Base-by-base conservation (phyloP, 2,888 invertebrate species). In the Aporophyla nigra region DNA sequence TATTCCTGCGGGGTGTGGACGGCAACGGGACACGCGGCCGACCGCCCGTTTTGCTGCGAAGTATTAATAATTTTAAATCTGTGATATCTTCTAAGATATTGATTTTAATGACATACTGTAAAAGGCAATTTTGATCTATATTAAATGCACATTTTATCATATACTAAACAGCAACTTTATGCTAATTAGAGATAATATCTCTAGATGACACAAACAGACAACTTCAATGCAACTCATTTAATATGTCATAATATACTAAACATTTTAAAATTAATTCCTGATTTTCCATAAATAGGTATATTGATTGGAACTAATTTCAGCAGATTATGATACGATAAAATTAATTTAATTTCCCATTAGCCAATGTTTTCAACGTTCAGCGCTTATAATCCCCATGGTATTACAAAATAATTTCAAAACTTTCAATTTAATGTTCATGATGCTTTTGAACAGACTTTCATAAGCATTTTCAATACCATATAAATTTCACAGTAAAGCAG, bases 291-390 rank as follows among this genome's bases (percentile, higher is more conserved):
- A 61, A 71, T 21, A 61, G 14, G 14, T 59, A 24, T 7, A 53
- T 56, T 19, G 6, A 61, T 69, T 70, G 21, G 33, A 82, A 76
- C 49, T 72, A 70, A 27, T 65, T 58, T 40, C 24, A 75, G 53
- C 85, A 56, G 33, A 81, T 70, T 68, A 69, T 43, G 62, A 59
- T 53, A 19, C 46, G 33, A 68, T 54, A 10, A 14, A 65, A 56
- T 71, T 19, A 56, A 84, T 75, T 75, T 69, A 71, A 75, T 78
- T 80, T 53, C 46, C 67, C 81, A 72, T 85, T 75, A 58, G 68
- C 65, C 12, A 43, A 71, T 85, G 76, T 75, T 85, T 82, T 82
- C 58, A 56, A 33, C 19, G n/a, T 71, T 75, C 54, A 72, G n/a
- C 58, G 56, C n/a, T 65, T 72, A 70, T 61, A 85, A 85, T 72